A percentile compares a stretch with the other conserved stretches of the same genome.
Conservation (phyloP, 2,888 invertebrate species). For the Pardosa pseudoannulata region DNA sequence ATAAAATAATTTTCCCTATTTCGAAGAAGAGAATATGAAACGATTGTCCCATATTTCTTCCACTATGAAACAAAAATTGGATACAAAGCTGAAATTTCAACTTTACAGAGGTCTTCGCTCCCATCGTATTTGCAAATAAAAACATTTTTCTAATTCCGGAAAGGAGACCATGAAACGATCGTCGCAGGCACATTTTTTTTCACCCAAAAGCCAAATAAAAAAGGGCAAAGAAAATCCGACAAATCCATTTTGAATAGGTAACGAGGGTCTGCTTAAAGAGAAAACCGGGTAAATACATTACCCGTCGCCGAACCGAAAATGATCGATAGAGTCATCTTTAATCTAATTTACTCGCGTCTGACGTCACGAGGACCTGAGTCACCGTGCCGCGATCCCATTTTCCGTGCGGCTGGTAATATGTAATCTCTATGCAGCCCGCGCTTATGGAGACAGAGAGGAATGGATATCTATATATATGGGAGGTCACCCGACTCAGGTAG, state of each 20-base stretch:
- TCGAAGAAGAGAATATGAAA: too few relatives aligned
- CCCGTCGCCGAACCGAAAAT: slow-evolving; percentile 62
- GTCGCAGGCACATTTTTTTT: too few relatives aligned
- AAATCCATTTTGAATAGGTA: slow-evolving; percentile 71
- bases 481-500: slow-evolving; percentile 56
- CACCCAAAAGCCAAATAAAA: too few relatives aligned
- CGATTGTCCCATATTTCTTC: too few relatives aligned
- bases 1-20: too few relatives aligned
- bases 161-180: not conserved
- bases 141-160: too few relatives aligned
- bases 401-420: slow-evolving; percentile 69
- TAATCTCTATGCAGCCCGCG: slow-evolving; percentile 68
- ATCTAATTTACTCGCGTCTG: slow-evolving; percentile 66
- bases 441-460: not conserved
- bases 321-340: slow-evolving; percentile 72
- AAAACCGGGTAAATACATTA: slow-evolving; percentile 70
- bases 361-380: slow-evolving; percentile 58
- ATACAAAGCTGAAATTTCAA: too few relatives aligned
- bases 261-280: slow-evolving; percentile 63
- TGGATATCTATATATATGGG: slow-evolving; percentile 28
- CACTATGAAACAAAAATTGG: too few relatives aligned
- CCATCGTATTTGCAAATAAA: too few relatives aligned
- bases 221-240: slow-evolving; percentile 29
- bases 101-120: too few relatives aligned
- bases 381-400: slow-evolving; percentile 51